Conservation (phyloP, 2,113 vertebrate genomes). For the Actinemys pallida region DNA sequence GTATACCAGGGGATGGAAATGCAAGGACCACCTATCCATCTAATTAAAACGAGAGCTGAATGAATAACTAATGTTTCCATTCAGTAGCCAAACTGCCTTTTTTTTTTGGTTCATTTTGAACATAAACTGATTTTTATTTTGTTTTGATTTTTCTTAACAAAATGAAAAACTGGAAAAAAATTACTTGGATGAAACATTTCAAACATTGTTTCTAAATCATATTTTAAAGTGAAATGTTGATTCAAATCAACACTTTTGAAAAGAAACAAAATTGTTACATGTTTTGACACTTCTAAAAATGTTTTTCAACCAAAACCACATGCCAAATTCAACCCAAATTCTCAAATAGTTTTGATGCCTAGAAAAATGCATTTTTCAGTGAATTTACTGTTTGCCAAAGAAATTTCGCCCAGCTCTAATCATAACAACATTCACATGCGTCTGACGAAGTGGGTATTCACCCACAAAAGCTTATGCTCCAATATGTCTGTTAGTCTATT, state of each 20-base stretch:
- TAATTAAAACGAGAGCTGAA: not conserved
- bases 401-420: not conserved
- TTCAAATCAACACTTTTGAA: not conserved
- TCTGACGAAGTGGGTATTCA: too few species aligned
- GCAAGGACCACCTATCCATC: not conserved
- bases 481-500: too few species aligned
- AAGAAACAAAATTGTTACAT: not conserved
- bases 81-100: not conserved
- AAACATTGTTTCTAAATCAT: too few species aligned
- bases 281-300: not conserved
- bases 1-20: not conserved
- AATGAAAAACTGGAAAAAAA: not conserved
- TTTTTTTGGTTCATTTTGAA: not conserved
- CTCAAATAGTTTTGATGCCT: not conserved
- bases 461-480: too few species aligned
- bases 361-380: not conserved
- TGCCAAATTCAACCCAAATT: not conserved
- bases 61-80: not conserved
- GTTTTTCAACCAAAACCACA: not conserved
- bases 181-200: not conserved
- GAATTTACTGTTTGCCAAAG: not conserved
- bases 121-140: not conserved
- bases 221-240: too few species aligned
- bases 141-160: not conserved
- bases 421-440: not conserved